Base-by-base conservation (phyloP, 2,888 invertebrate species). In the Eristalis arbustorum region DNA sequence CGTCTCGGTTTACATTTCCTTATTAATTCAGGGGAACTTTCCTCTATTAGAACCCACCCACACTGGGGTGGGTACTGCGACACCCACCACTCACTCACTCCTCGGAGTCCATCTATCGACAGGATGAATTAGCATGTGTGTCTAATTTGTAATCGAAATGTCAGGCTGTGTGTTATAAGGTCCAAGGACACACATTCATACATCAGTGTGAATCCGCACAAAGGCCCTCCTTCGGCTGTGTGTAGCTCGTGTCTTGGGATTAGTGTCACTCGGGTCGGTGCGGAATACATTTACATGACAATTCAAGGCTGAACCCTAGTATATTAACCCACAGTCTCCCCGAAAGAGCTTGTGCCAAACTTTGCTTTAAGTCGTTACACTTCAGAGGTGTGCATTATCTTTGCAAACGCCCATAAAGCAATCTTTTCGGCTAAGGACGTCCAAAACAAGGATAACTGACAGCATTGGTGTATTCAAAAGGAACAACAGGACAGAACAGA, bases 271-370 rank as follows among this genome's bases (percentile, higher is more conserved):
- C 25, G 61, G 69, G 76, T 85, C 42, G n/a, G n/a, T n/a, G n/a
- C n/a, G 59, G 82, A 87, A 82, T 83, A 78, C 78, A 87, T 79
- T 78, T 75, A 87, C 87, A 82, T 83, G 87, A 75, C 87, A 83
- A 87, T 83, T 87, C 87, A 87, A 87, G 87, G 87, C 49, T 78
- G 34, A 61, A 63, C 34, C 71, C 28, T 71, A 63, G 69, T 71
- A 78, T 66, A 77, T 74, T 71, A 77, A 82, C 73, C 73, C 82
- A 42, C 62, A 4, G 42, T 34, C 31, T 13, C 11, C 25, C 71
- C 22, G 40, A 14, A 28, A n/a, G 61, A 64, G 28, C 56, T 64
- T 78, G 37, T 78, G 74, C 77, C 67, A 77, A 78, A 66, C 40
- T 77, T 74, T 77, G 25, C 71, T 62, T 31, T 74, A 82, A 78